A percentile compares a stretch with the other conserved stretches of the same genome.
These are phyloP conservation scores for Tinea semifulvella DNA, from an alignment of 2,888 invertebrate genomes.

Conservation along the genomic window DNA sequence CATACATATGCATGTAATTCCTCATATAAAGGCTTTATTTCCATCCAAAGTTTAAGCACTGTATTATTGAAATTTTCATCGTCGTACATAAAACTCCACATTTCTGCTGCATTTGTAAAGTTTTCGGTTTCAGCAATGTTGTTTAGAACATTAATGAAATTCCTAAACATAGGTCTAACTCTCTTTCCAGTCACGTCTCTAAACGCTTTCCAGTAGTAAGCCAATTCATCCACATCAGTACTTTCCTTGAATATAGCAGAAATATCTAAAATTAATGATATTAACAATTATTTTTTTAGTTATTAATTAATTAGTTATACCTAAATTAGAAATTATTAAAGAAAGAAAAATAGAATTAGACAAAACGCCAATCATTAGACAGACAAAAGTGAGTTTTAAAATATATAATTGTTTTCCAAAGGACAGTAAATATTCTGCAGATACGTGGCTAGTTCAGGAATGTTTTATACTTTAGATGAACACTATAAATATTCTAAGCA, in stretches of 20 bases:
- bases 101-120: slow-evolving; percentile 52
- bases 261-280: slow-evolving; percentile 44
- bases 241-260: slow-evolving; percentile 54
- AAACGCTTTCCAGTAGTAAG: slow-evolving; percentile 72
- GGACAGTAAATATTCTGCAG: too few species aligned
- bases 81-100: slow-evolving; percentile 56
- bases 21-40: slow-evolving; percentile 71
- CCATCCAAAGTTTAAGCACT: slow-evolving; percentile 60
- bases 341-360: too few species aligned
- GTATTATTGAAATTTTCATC: slow-evolving; percentile 46
- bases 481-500: too few species aligned
- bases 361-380: too few species aligned
- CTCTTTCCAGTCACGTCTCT: slow-evolving; percentile 70
- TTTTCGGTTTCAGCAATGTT: slow-evolving; percentile 66
- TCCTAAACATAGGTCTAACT: slow-evolving; percentile 66
- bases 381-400: too few species aligned
- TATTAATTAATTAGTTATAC: slow-evolving; percentile 12
- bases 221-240: slow-evolving; percentile 67
- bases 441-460: too few species aligned
- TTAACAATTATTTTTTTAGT: slow-evolving; percentile 16
- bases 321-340: too few species aligned
- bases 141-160: slow-evolving; percentile 70
- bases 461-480: too few species aligned
- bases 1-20: slow-evolving; percentile 71
- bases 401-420: too few species aligned